Conservation (phyloP, 2,888 invertebrate species). For the Drosophila demipolita region DNA sequence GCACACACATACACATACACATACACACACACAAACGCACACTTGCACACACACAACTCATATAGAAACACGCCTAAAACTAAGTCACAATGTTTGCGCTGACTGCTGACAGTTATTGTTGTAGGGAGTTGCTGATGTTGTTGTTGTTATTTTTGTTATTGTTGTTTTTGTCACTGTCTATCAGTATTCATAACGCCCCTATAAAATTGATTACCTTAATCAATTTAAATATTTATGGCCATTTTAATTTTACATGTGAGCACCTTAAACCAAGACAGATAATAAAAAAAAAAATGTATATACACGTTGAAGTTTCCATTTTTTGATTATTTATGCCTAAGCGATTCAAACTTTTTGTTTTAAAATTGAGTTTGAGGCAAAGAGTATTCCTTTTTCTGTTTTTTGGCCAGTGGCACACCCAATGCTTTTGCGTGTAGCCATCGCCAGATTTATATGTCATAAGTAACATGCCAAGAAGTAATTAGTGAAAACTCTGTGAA, state of each 20-base stretch:
- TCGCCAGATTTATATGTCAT: conserved; percentile 64
- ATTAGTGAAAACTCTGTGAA: conserved; percentile 49
- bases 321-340: conserved; percentile 41
- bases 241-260: conserved; percentile 43
- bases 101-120: conserved; percentile 37
- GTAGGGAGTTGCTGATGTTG: conserved; percentile 33
- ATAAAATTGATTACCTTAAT: conserved; percentile 76
- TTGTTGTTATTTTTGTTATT: conserved; percentile 18
- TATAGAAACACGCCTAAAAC: conserved; percentile 67
- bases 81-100: conserved; percentile 63
- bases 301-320: neutral
- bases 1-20: conserved; percentile 29
- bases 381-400: neutral
- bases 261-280: neutral
- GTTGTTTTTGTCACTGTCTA: conserved; percentile 23
- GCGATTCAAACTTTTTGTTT: conserved; percentile 38
- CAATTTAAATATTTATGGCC: conserved; percentile 68
- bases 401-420: conserved; percentile 21
- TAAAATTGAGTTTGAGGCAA: conserved; percentile 10
- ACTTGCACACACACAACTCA: conserved; percentile 24
- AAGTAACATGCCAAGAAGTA: conserved; percentile 75
- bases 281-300: no score
- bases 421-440: conserved; percentile 34
- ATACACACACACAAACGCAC: conserved; percentile 11
- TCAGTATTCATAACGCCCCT: conserved; percentile 47